Evolutionary conservation across 2,113 vertebrate genomes (phyloP).

Genomic region (Oncorhynchus clarkii): DNA sequence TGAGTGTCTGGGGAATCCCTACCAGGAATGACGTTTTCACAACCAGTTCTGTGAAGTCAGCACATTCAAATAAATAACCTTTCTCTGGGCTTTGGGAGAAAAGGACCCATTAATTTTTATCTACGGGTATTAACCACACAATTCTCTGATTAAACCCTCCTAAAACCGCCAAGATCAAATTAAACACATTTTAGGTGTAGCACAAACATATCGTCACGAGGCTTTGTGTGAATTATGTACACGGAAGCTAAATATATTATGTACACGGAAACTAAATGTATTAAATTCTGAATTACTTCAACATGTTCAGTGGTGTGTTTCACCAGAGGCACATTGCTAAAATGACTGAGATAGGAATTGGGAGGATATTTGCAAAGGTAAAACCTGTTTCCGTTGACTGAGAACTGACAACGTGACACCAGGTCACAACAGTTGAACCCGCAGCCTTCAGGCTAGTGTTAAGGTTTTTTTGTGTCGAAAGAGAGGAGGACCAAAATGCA

Average conservation of each 20-base stretch:
- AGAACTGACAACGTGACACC: background rate
- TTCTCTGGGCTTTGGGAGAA: background rate
- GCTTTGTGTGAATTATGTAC: no score
- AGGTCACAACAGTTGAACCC: background rate
- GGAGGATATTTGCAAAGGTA: background rate
- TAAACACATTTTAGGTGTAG: background rate
- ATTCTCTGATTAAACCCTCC: background rate
- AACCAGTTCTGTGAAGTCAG: no score
- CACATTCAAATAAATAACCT: background rate
- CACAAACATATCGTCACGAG: no score
- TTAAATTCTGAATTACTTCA: background rate
- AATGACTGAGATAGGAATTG: background rate
- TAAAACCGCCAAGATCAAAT: background rate
- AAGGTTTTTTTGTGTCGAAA: no score
- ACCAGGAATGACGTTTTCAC: no score
- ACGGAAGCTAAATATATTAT: no score
- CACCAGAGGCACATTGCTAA: background rate
- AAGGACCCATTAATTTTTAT: background rate
- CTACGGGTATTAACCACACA: background rate
- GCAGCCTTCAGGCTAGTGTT: no score
- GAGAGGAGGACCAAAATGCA: no score
- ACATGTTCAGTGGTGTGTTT: no score
- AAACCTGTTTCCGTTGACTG: background rate
- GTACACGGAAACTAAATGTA: no score
- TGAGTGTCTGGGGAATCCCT: no score